Percentiles rank a stretch among this genome's conserved stretches.
phyloP scores from a whole-genome alignment of 2,888 invertebrate species.

The Chymomyza fuscimana region DNA sequence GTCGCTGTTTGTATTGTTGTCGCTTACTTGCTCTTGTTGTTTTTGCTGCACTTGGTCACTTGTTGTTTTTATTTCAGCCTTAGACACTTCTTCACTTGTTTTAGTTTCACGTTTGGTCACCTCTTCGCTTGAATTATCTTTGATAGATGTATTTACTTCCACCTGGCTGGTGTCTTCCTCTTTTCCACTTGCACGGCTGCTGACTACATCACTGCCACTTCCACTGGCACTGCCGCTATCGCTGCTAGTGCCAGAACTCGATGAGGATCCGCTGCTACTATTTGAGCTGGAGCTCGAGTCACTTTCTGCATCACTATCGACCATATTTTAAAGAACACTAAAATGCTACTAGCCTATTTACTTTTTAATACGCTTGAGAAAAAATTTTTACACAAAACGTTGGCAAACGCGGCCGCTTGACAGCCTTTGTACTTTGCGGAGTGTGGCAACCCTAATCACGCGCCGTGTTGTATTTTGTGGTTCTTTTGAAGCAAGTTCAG shows the following conservation, averaged over 20 bases:
- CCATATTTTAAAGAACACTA: conserved; percentile 45
- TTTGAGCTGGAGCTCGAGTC: conserved; percentile 54
- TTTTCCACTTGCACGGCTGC: conserved; percentile 35
- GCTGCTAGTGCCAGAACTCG: conserved; percentile 36
- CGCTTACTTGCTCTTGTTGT: conserved; percentile 6
- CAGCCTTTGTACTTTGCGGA: conserved; percentile 26
- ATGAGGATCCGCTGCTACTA: conserved; percentile 30
- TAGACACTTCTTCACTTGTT: neutral
- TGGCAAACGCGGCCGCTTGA: conserved; percentile 56
- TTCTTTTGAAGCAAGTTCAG: neutral
- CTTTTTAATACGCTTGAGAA: conserved; percentile 5
- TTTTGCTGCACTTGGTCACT: conserved; percentile 14
- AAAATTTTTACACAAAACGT: conserved; percentile 49
- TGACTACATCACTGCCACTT: conserved; percentile 37
- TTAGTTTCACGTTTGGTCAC: neutral
- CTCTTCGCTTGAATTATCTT: neutral
- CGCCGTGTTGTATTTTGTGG: conserved; percentile 26
- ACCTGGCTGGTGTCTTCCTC: conserved; percentile 15
- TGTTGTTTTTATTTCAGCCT: neutral
- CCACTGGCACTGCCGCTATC: conserved; percentile 13
- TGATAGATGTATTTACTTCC: neutral
- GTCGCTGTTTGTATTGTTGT: conserved; percentile 15
- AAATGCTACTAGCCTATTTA: neutral
- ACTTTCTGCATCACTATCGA: conserved; percentile 64
- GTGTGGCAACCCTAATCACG: conserved; percentile 30